Evolutionary conservation across 2,888 invertebrate species (phyloP).

Genomic region (Cheiracanthium punctorium): DNA sequence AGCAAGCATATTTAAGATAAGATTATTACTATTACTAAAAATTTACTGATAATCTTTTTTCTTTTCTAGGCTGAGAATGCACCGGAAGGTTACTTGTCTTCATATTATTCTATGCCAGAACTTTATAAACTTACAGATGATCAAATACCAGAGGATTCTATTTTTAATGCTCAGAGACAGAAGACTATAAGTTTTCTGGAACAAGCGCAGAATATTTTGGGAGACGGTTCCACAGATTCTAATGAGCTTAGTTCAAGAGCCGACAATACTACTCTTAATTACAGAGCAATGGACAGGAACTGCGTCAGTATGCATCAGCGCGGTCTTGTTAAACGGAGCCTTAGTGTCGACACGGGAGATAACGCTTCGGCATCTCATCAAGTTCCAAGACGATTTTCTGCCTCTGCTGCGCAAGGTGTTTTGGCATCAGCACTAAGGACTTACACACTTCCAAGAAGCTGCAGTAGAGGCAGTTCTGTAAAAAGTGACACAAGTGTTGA

Average conservation of each 20-base stretch:
- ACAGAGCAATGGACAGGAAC: slow-evolving; percentile 17
- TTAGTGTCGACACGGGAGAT: slow-evolving; percentile 71
- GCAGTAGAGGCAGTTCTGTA: slow-evolving; percentile 63
- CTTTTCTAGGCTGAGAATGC: slow-evolving; percentile 30
- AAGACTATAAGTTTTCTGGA: slow-evolving; percentile 55
- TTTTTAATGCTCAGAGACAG: slow-evolving; percentile 24
- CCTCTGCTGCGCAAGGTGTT: slow-evolving; percentile 66
- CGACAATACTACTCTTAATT: slow-evolving; percentile 7
- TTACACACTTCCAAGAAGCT: slow-evolving; percentile 52
- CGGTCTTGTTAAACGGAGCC: slow-evolving; percentile 70
- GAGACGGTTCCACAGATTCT: slow-evolving; percentile 18
- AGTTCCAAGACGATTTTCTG: slow-evolving; percentile 70
- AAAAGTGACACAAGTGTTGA: slow-evolving; percentile 72
- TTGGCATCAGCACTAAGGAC: slow-evolving; percentile 39
- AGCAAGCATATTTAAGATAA: too few relatives aligned
- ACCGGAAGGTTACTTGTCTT: slow-evolving; percentile 51
- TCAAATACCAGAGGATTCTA: slow-evolving; percentile 29
- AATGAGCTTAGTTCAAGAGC: slow-evolving; percentile 27
- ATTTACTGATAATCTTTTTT: background rate
- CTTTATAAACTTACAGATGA: slow-evolving; percentile 52
- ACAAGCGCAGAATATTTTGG: slow-evolving; percentile 59
- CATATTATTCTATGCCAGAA: slow-evolving; percentile 72
- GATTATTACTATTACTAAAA: too few relatives aligned
- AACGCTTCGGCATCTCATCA: slow-evolving; percentile 40
- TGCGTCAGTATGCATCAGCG: slow-evolving; percentile 7